A percentile compares a stretch with the other conserved stretches of the same genome.
Evolutionary conservation across 2,113 vertebrate genomes (phyloP).

Genomic region (Sprattus sprattus): DNA sequence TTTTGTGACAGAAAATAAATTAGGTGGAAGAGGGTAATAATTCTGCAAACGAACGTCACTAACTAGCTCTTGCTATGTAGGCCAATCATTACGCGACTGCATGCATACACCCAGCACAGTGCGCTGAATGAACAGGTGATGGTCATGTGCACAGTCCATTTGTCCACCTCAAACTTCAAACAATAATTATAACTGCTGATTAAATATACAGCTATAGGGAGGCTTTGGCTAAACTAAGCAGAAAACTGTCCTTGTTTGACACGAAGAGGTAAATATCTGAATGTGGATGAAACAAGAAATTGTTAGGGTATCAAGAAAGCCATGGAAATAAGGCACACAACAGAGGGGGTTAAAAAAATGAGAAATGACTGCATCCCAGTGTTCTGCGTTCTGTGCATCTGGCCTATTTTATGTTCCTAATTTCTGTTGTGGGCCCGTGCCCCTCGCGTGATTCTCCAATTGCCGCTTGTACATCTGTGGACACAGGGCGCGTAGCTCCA

Average conservation of each 20-base stretch:
- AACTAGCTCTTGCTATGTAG: conserved; percentile 3
- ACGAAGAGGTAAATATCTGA: not conserved
- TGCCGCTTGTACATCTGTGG: not conserved
- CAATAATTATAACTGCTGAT: not conserved
- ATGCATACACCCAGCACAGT: not conserved
- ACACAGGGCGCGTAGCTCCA: conserved; percentile 15
- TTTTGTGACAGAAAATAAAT: conserved; percentile 13
- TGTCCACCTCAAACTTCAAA: not conserved
- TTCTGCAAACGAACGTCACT: conserved; percentile 10
- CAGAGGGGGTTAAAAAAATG: too few relatives aligned
- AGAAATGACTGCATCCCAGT: not conserved
- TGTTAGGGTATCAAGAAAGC: not conserved
- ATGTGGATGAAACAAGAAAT: not conserved
- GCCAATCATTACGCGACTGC: not conserved
- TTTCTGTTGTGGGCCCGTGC: not conserved
- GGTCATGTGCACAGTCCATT: not conserved
- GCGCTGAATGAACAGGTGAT: not conserved
- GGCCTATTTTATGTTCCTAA: not conserved
- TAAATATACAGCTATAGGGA: not conserved
- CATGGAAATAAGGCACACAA: not conserved
- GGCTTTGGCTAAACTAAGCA: too few relatives aligned
- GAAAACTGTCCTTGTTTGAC: not conserved
- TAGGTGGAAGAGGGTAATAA: conserved; percentile 12
- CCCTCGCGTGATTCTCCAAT: not conserved
- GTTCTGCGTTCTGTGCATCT: not conserved